Evolutionary conservation across 2,888 invertebrate genomes (phyloP).

Genomic region (Amphimallon solstitiale): DNA sequence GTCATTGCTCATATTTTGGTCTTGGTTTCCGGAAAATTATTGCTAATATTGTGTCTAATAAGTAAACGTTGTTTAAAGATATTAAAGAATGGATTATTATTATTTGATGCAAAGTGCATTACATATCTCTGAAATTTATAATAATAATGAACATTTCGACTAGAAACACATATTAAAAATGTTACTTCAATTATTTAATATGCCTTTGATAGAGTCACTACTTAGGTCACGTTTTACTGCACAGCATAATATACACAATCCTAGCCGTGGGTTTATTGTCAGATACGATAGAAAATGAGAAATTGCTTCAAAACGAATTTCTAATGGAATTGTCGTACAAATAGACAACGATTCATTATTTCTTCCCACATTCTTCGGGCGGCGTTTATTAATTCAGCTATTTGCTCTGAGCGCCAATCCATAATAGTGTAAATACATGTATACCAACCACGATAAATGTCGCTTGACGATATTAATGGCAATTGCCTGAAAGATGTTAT

Average conservation of each 20-base stretch:
- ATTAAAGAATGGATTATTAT: no score
- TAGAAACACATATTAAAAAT: no score
- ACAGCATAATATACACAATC: not conserved
- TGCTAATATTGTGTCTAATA: no score
- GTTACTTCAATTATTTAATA: no score
- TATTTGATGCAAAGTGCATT: no score
- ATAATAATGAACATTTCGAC: no score
- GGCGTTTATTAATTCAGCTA: not conserved
- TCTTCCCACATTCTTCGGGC: conserved; percentile 15
- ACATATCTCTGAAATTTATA: no score
- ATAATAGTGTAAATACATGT: conserved; percentile 18
- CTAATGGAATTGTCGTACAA: conserved; percentile 14
- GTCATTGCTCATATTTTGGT: no score
- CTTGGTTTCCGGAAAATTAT: no score
- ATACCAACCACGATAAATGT: conserved; percentile 24
- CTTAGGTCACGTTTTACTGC: no score
- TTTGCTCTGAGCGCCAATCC: conserved; percentile 14
- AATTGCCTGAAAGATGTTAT: conserved; percentile 21
- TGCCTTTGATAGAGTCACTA: no score
- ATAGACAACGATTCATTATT: conserved; percentile 3
- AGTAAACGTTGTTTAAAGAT: no score
- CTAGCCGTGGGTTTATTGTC: not conserved
- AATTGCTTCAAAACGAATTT: conserved; percentile 3
- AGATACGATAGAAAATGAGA: conserved; percentile 16
- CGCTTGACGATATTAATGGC: conserved; percentile 17